These are phyloP conservation scores for Gasteruption jaculator DNA, from an alignment of 2,888 invertebrate species.

Conservation along the genomic window DNA sequence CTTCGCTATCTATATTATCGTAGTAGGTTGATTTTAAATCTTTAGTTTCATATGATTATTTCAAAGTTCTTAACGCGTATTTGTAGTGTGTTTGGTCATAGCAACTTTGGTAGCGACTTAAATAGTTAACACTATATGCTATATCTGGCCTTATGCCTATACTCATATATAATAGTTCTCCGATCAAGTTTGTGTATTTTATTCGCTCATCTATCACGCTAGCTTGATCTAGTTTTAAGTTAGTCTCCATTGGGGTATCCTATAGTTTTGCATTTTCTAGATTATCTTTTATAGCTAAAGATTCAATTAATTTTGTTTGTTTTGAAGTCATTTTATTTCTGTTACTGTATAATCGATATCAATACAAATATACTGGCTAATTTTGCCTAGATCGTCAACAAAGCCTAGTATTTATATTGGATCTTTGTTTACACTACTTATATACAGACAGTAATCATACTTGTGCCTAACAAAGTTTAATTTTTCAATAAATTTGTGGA, in stretches of 20 bases:
- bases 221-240: conserved; percentile 11
- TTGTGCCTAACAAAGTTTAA: too few species aligned
- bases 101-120: conserved; percentile 12
- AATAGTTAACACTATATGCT: too few species aligned
- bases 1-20: conserved; percentile 1
- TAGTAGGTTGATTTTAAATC: not conserved
- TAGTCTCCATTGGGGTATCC: conserved; percentile 10
- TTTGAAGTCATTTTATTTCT: not conserved
- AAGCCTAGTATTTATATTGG: conserved; percentile 6
- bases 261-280: too few species aligned
- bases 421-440: conserved; percentile 3
- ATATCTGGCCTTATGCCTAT: conserved; percentile 16
- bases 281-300: too few species aligned
- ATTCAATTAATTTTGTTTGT: conserved; percentile 9
- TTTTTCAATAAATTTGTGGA: too few species aligned
- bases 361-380: conserved; percentile 1
- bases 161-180: too few species aligned
- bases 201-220: conserved; percentile 3
- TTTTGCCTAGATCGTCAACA: conserved; percentile 10
- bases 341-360: conserved; percentile 7
- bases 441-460: too few species aligned
- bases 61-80: conserved; percentile 5
- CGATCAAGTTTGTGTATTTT: conserved; percentile 15
- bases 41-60: conserved; percentile 1
- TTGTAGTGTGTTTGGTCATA: conserved; percentile 4